Conservation (phyloP, 2,113 vertebrate genomes). For the Boulengeromyrus knoepffleri region DNA sequence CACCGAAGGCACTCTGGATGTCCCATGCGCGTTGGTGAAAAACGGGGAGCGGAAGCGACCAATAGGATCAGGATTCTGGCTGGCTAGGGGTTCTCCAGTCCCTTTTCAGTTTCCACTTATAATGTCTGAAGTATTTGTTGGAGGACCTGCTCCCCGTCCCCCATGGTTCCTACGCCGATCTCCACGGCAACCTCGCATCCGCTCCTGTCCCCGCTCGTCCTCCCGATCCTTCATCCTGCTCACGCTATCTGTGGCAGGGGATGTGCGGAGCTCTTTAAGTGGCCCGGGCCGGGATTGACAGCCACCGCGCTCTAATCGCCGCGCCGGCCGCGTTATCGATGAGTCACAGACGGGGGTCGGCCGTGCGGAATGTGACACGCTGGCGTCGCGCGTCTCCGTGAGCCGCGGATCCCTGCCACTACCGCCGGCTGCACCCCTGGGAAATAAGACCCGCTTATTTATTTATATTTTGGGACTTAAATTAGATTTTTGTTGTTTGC, state of each 20-base stretch:
- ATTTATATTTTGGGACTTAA: slow-evolving; percentile 22
- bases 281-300: background rate
- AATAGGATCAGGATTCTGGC: background rate
- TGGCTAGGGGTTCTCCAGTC: background rate
- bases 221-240: background rate
- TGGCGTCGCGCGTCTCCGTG: background rate
- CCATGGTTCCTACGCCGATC: background rate
- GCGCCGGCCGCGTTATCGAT: background rate
- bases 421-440: background rate
- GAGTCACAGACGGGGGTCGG: background rate
- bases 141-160: background rate
- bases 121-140: background rate
- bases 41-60: background rate
- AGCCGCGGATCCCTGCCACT: background rate
- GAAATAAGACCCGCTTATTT: slow-evolving; percentile 23
- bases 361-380: background rate
- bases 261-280: background rate
- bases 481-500: slow-evolving; percentile 20
- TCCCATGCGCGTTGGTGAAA: background rate
- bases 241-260: background rate
- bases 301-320: background rate
- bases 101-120: background rate
- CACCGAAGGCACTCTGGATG: background rate
- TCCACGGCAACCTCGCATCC: background rate
- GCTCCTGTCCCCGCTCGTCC: background rate